Percentiles rank a stretch among this genome's conserved stretches.
Evolutionary conservation across 2,113 vertebrate species (phyloP).

Genomic region (Cathartes aura): DNA sequence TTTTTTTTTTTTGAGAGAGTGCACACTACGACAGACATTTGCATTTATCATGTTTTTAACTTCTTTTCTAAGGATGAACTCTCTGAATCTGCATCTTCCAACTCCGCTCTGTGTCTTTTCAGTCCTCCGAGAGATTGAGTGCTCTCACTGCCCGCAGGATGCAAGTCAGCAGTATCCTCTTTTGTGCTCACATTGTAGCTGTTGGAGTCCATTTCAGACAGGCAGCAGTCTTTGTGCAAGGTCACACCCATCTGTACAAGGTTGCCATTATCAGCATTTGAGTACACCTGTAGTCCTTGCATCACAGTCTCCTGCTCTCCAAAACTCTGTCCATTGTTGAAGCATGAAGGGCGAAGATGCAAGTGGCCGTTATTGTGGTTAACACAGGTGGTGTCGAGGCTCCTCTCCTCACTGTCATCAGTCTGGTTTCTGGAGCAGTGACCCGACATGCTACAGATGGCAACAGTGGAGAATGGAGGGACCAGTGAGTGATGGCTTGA

Average conservation of each 20-base stretch:
- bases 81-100: constrained; percentile 84
- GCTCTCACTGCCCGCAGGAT: constrained; percentile 58
- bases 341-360: constrained; percentile 70
- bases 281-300: constrained; percentile 68
- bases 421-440: constrained; percentile 76
- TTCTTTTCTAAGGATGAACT: constrained; percentile 91
- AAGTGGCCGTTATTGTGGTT: constrained; percentile 81
- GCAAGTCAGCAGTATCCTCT: constrained; percentile 71
- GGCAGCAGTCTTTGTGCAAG: constrained; percentile 78
- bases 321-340: constrained; percentile 78
- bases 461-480: constrained; percentile 53
- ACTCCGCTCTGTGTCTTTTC: constrained; percentile 88
- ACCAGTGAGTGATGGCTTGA: constrained; percentile 63
- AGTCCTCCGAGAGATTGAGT: constrained; percentile 74
- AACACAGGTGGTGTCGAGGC: constrained; percentile 72
- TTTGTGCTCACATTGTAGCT: constrained; percentile 67
- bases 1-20: constrained; percentile 3
- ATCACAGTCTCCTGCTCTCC: constrained; percentile 68
- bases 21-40: constrained; percentile 57
- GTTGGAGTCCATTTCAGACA: constrained; percentile 77
- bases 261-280: constrained; percentile 70
- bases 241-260: constrained; percentile 62
- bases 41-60: constrained; percentile 88
- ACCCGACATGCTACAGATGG: constrained; percentile 66
- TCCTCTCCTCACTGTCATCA: constrained; percentile 77